A percentile compares a stretch with the other conserved stretches of the same genome.
Conservation (phyloP, 64 coral and sea anemone species). For the Pocillopora verrucosa region DNA sequence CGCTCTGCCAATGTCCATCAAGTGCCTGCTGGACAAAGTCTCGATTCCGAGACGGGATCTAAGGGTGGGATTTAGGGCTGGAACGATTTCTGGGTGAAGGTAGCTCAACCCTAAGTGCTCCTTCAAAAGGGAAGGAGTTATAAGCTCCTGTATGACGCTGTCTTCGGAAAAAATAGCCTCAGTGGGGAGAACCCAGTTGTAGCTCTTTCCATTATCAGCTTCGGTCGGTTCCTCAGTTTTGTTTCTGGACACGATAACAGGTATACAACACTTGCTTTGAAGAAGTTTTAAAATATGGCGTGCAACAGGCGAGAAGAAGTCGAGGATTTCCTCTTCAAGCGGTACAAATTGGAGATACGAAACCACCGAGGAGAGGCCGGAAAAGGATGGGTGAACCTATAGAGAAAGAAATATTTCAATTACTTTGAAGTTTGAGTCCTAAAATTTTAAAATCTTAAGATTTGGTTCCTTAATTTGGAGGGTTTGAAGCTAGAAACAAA, state of each 20-base stretch:
- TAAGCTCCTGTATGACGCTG: slow-evolving; percentile 20
- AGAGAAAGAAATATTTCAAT: background rate
- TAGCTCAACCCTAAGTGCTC: slow-evolving; percentile 68
- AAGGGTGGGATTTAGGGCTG: slow-evolving; percentile 67
- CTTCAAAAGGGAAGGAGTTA: slow-evolving; percentile 44
- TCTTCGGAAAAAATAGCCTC: slow-evolving; percentile 75
- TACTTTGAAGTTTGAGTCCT: too few species aligned
- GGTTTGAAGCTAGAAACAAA: too few species aligned
- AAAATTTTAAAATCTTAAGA: too few species aligned
- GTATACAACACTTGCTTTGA: slow-evolving; percentile 71
- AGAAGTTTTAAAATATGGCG: slow-evolving; percentile 65
- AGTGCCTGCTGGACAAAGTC: slow-evolving; percentile 68
- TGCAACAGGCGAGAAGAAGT: slow-evolving; percentile 86
- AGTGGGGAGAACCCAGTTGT: slow-evolving; percentile 73
- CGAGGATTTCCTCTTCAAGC: slow-evolving; percentile 87
- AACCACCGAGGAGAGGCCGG: slow-evolving; percentile 61
- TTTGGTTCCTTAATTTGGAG: too few species aligned
- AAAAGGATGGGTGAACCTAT: slow-evolving; percentile 68
- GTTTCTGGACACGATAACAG: slow-evolving; percentile 10
- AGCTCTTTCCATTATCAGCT: background rate
- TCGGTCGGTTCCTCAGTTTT: background rate
- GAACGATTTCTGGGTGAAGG: slow-evolving; percentile 59
- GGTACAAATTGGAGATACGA: slow-evolving; percentile 83
- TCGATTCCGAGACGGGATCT: slow-evolving; percentile 74
- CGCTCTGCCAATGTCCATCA: slow-evolving; percentile 75